Conservation (phyloP, 2,797 vertebrate species). For the Otus scops region DNA sequence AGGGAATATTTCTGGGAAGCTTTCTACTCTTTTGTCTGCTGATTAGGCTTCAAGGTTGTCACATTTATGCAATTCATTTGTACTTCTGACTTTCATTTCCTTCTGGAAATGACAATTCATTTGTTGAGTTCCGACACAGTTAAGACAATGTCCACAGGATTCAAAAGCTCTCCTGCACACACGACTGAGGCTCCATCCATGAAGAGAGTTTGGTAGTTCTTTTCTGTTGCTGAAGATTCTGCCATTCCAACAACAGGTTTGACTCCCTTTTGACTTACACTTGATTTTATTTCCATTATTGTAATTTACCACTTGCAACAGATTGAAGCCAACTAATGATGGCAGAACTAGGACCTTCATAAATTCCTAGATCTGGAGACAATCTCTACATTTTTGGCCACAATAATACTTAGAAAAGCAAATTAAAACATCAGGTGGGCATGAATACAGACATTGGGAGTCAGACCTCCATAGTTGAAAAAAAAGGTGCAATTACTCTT, state of each 20-base stretch:
- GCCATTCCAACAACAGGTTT: background rate
- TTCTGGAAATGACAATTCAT: conserved; percentile 35
- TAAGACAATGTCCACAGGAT: conserved; percentile 20
- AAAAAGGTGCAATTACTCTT: background rate
- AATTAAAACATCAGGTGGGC: background rate
- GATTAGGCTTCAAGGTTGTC: conserved; percentile 62
- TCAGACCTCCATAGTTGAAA: background rate
- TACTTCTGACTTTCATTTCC: conserved; percentile 14
- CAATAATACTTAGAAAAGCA: background rate
- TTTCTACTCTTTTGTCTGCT: conserved; percentile 9
- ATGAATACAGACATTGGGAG: background rate
- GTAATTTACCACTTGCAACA: background rate
- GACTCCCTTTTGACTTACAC: background rate
- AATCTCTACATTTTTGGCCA: background rate
- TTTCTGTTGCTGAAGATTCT: background rate
- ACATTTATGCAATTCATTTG: conserved; percentile 50
- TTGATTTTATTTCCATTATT: background rate
- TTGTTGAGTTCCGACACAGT: conserved; percentile 2
- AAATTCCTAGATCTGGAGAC: background rate
- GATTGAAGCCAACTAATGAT: background rate
- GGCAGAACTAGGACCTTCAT: background rate
- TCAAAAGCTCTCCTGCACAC: background rate
- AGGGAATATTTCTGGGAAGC: conserved; percentile 37
- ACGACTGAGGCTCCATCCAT: background rate
- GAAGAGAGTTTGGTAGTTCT: background rate